phyloP scores from a whole-genome alignment of 2,113 vertebrate genomes.

The Trinectes maculatus region DNA sequence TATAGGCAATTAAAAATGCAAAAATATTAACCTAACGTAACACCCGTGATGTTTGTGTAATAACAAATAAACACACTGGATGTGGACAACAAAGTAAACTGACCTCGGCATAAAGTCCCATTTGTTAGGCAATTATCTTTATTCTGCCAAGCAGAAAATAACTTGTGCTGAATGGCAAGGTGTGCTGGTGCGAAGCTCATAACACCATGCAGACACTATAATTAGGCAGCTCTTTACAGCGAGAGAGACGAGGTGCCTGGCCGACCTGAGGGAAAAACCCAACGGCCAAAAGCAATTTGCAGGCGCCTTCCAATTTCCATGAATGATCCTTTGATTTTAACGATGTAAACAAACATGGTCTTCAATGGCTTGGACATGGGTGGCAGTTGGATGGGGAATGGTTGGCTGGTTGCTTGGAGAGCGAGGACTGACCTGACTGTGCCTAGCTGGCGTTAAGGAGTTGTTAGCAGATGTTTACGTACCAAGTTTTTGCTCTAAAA shows the following conservation, averaged over 20 bases:
- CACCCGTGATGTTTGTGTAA: constrained; percentile 56
- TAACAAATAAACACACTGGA: constrained; percentile 30
- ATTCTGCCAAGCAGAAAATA: constrained; percentile 76
- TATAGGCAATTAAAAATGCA: constrained; percentile 56
- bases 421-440: constrained; percentile 7
- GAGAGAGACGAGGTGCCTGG: constrained; percentile 51
- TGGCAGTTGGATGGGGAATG: neutral
- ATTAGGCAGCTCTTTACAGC: constrained; percentile 73
- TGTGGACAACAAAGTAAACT: constrained; percentile 54
- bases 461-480: constrained; percentile 38
- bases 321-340: constrained; percentile 75
- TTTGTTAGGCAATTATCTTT: constrained; percentile 79
- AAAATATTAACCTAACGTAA: constrained; percentile 28
- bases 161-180: constrained; percentile 49
- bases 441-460: constrained; percentile 39
- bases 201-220: constrained; percentile 71
- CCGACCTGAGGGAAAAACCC: constrained; percentile 44
- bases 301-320: constrained; percentile 63
- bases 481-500: constrained; percentile 18
- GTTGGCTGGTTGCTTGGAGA: constrained; percentile 19
- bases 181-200: constrained; percentile 60
- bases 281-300: constrained; percentile 71
- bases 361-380: constrained; percentile 41
- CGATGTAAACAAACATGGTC: constrained; percentile 62
- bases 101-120: constrained; percentile 64